Evolutionary conservation across 2,888 invertebrate species (phyloP).

Genomic region (Horisme vitalbata): DNA sequence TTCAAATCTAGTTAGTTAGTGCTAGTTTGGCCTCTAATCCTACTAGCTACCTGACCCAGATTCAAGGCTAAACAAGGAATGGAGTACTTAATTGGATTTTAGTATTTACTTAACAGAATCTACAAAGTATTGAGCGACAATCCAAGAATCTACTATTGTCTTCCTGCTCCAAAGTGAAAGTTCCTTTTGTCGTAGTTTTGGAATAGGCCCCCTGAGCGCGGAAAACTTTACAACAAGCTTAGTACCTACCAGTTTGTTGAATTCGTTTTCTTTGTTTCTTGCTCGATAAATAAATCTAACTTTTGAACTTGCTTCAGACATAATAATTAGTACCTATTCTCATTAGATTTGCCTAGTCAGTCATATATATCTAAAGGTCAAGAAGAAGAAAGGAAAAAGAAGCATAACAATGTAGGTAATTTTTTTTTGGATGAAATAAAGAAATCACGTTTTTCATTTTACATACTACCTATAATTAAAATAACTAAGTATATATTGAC

Average conservation of each 20-base stretch:
- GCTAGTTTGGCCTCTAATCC: slow-evolving; percentile 10
- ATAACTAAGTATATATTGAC: too few relatives aligned
- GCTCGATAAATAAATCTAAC: slow-evolving; percentile 8
- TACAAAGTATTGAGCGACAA: slow-evolving; percentile 2
- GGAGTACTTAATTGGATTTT: slow-evolving; percentile 24
- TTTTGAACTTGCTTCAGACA: too few relatives aligned
- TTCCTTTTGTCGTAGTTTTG: slow-evolving; percentile 44
- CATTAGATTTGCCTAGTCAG: too few relatives aligned
- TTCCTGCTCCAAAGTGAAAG: slow-evolving; percentile 25
- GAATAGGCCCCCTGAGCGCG: slow-evolving; percentile 42
- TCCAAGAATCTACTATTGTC: slow-evolving; percentile 10
- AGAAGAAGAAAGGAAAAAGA: too few relatives aligned
- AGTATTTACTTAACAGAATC: slow-evolving; percentile 6
- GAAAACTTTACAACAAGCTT: slow-evolving; percentile 47
- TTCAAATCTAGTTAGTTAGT: slow-evolving; percentile 12
- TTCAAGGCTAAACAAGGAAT: slow-evolving; percentile 19
- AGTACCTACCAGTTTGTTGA: slow-evolving; percentile 40
- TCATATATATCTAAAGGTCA: too few relatives aligned
- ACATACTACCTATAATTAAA: too few relatives aligned
- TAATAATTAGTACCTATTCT: too few relatives aligned
- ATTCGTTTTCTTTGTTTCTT: slow-evolving; percentile 24
- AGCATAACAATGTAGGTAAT: too few relatives aligned
- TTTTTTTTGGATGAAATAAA: too few relatives aligned
- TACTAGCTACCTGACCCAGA: slow-evolving; percentile 11
- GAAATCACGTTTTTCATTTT: too few relatives aligned